Percentiles rank a stretch among this genome's conserved stretches.
These are phyloP conservation scores for Tragulus kanchil DNA, from an alignment of 2,113 vertebrate genomes.

Conservation along the genomic window DNA sequence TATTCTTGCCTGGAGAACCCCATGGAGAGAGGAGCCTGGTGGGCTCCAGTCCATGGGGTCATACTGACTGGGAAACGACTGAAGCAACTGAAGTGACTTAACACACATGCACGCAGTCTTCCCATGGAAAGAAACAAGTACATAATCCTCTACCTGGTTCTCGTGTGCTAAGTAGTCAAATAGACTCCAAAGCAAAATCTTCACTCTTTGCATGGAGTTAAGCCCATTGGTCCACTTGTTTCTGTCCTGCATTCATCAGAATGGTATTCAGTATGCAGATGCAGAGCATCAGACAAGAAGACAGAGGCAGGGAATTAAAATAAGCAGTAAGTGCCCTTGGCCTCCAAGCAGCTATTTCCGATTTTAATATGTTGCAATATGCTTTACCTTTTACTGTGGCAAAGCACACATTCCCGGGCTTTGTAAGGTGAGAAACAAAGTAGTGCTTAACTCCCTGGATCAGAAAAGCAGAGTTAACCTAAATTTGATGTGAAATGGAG, in stretches of 20 bases:
- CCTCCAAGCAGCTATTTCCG: not conserved
- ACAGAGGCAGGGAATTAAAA: not conserved
- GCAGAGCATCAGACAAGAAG: not conserved
- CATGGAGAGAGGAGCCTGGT: too few species aligned
- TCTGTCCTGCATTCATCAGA: not conserved
- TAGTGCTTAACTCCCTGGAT: not conserved
- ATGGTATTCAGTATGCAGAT: not conserved
- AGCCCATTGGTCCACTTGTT: not conserved
- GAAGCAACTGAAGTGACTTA: too few species aligned
- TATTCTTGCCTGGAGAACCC: too few species aligned
- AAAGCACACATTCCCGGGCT: not conserved
- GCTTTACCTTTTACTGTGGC: not conserved
- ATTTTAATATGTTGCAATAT: not conserved
- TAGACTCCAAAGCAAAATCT: not conserved
- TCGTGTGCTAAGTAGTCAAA: not conserved
- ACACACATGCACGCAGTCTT: too few species aligned
- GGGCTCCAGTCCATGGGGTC: too few species aligned
- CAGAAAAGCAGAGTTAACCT: not conserved
- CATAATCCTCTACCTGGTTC: not conserved
- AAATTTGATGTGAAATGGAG: not conserved
- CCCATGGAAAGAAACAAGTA: not conserved
- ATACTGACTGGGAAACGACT: too few species aligned
- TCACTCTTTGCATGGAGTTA: not conserved
- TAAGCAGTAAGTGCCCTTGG: not conserved
- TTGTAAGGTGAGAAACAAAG: not conserved